Evolutionary conservation across 2,888 invertebrate species (phyloP).

Genomic region (Geotrupes spiniger): DNA sequence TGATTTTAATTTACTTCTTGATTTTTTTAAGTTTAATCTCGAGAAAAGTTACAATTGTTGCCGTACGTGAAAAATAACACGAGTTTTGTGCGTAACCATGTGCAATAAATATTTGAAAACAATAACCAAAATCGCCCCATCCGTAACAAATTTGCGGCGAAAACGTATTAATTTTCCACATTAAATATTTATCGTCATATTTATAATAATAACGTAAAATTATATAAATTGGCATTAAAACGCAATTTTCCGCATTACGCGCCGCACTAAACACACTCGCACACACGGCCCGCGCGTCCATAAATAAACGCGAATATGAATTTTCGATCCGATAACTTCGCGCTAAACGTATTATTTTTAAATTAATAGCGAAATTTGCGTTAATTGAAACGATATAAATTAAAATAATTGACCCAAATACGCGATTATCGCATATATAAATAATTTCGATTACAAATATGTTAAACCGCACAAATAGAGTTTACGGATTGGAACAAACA

Average conservation of each 20-base stretch:
- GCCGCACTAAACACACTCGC: slow-evolving; percentile 3
- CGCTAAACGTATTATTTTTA: slow-evolving; percentile 17
- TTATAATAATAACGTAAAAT: slow-evolving; percentile 13
- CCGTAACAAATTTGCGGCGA: slow-evolving; percentile 8
- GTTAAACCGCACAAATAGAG: slow-evolving; percentile 17
- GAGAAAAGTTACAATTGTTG: too few relatives aligned
- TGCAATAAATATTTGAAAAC: too few relatives aligned
- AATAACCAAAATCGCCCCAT: not conserved
- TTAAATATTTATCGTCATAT: slow-evolving; percentile 19
- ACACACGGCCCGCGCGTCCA: not conserved
- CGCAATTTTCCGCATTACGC: slow-evolving; percentile 11
- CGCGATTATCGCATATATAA: slow-evolving; percentile 21
- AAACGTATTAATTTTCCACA: not conserved
- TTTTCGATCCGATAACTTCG: slow-evolving; percentile 3
- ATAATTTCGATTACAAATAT: slow-evolving; percentile 23
- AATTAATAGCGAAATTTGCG: slow-evolving; percentile 12
- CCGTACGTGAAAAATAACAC: too few relatives aligned
- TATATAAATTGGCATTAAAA: slow-evolving; percentile 20
- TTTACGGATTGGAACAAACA: slow-evolving; percentile 8
- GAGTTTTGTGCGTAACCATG: too few relatives aligned
- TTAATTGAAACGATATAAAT: slow-evolving; percentile 22
- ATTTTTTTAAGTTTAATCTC: too few relatives aligned
- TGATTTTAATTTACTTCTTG: too few relatives aligned
- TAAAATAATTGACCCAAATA: slow-evolving; percentile 25
- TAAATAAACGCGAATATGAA: slow-evolving; percentile 4